A percentile compares a stretch with the other conserved stretches of the same genome.
Evolutionary conservation across 2,113 vertebrate species (phyloP).

Genomic region (Mormyrus iriodes): DNA sequence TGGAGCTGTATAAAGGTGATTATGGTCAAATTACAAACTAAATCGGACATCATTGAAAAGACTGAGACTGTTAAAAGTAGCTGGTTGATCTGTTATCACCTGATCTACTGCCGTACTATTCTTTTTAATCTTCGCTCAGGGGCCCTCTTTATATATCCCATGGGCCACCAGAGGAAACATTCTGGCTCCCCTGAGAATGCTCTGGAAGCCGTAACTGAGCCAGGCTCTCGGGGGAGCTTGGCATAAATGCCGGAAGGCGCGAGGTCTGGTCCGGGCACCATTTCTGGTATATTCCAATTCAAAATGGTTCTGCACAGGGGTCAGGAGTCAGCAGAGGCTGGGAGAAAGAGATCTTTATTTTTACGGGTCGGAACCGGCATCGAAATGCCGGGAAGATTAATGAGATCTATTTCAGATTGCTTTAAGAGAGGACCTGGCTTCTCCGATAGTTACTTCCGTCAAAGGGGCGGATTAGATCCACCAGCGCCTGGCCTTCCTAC

Average conservation of each 20-base stretch:
- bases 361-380: not conserved
- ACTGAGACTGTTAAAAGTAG: not conserved
- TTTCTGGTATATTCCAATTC: not conserved
- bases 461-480: not conserved
- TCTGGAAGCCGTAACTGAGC: not conserved
- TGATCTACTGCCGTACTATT: not conserved
- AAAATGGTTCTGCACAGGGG: not conserved
- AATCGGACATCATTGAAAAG: not conserved
- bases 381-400: conserved; percentile 15
- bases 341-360: conserved; percentile 3
- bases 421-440: not conserved
- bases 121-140: not conserved
- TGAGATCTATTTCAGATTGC: conserved; percentile 14
- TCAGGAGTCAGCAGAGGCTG: not conserved
- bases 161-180: not conserved
- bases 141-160: not conserved
- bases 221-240: not conserved
- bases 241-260: not conserved
- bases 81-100: not conserved
- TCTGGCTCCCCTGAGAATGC: not conserved
- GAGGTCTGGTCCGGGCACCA: not conserved
- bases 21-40: not conserved
- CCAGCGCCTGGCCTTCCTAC: not conserved
- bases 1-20: no score
- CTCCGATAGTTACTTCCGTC: not conserved